Conservation (phyloP, 2,888 invertebrate species). For the Cataglyphis albicans region DNA sequence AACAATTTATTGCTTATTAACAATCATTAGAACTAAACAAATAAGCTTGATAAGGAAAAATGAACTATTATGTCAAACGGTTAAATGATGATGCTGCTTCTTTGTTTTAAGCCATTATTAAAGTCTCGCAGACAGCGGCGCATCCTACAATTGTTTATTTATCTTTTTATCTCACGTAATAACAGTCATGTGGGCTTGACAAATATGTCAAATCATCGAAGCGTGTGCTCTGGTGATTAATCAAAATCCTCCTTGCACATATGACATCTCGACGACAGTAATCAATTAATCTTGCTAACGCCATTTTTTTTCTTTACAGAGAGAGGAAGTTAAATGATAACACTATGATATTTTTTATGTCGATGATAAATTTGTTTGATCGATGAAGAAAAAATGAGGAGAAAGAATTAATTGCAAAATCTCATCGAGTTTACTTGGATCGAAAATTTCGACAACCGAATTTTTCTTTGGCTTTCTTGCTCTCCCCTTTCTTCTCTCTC, state of each 20-base stretch:
- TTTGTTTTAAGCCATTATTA: conserved; percentile 7
- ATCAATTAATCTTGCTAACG: conserved; percentile 29
- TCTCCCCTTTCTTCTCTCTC: not conserved
- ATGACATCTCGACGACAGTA: conserved; percentile 13
- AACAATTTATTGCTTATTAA: not conserved
- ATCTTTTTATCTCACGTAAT: not conserved
- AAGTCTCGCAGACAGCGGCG: conserved; percentile 11
- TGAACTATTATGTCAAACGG: conserved; percentile 7
- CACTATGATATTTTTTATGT: not conserved
- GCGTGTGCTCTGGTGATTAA: conserved; percentile 15
- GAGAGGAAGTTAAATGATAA: not conserved
- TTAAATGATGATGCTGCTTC: conserved; percentile 14
- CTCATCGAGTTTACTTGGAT: not conserved
- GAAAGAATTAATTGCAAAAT: not conserved
- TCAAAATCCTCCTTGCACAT: conserved; percentile 33
- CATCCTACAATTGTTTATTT: conserved; percentile 36
- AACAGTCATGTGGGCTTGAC: not conserved
- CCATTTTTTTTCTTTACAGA: not conserved
- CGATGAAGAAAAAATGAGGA: not conserved
- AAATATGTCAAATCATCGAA: conserved; percentile 36
- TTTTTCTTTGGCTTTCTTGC: not conserved
- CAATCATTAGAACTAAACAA: not conserved
- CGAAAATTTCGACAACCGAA: not conserved
- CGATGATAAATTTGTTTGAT: not conserved
- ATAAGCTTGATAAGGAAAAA: conserved; percentile 46